Evolutionary conservation across 2,113 vertebrate species (phyloP), one percentile per base, ranked within the genome.

Genomic region (Rhombomys opimus): DNA sequence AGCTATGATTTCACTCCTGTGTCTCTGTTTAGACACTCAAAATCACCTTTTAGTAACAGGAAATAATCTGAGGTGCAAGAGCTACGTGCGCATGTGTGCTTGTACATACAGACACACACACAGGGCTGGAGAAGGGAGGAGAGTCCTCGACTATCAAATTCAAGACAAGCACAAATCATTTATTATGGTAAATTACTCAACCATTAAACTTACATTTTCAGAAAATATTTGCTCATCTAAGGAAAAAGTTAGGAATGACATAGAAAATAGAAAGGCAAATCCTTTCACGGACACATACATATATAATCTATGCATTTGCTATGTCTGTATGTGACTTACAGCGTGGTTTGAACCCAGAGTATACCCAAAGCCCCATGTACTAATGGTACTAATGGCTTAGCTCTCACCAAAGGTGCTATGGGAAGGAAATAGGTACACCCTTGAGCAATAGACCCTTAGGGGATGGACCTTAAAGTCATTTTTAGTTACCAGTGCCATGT

Each of bases 41-140:
- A 93, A 65, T 94, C 94, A 91, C 93, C 94, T 95, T 96, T 91
- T 80, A 73, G 85, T 77, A 86, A 86, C 90, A 95, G 88, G 85
- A 96, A 88, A 81, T 57, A 38, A 78, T 87, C 57, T n/a, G 63
- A 85, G 57, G 82, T 4, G 38, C 23, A 85, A 91, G 78, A 87
- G 68, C n/a, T 86, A 1, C 7, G 3, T 8, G 63, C 4, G 22
- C 22, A 25, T 52, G 63, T 41, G 9, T 3, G 1, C 15, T 25
- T 3, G 11, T 2, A 12, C 63, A n/a, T 1, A 18, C 67, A 54
- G 0, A 41, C 1, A 32, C 5, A 65, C 27, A 23, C 67, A 70
- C 7, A 52, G 5, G 38, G 38, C n/a, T 38, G 38, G 72, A 8
- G 22, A 20, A 35, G 73, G 23, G 72, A 35, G 25, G 76, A 89